phyloP scores from a whole-genome alignment of 92 coral and sea anemone species.

The Porites lobata region DNA sequence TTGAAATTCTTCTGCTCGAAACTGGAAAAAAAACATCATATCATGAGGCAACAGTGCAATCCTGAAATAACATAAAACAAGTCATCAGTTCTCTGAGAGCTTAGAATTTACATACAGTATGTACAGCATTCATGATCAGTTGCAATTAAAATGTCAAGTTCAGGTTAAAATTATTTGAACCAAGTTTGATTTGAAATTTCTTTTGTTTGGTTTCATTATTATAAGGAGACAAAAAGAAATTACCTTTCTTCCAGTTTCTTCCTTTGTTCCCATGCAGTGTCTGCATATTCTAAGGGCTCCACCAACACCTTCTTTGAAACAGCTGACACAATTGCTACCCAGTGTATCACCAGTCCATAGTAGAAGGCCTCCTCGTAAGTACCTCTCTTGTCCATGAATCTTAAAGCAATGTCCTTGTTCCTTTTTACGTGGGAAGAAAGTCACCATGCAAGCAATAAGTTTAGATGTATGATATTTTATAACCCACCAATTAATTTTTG shows the following conservation, averaged over 20 bases:
- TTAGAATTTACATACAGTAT: too few species aligned
- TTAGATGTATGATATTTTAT: too few species aligned
- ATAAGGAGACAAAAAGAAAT: too few species aligned
- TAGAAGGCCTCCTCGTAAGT: slow-evolving; percentile 33
- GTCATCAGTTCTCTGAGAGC: too few species aligned
- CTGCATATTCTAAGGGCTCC: slow-evolving; percentile 36
- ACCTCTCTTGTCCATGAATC: slow-evolving; percentile 27
- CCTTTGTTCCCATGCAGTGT: too few species aligned
- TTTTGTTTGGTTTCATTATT: neutral
- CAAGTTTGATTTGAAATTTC: neutral
- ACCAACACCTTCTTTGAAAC: slow-evolving; percentile 52
- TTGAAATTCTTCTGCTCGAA: slow-evolving; percentile 31
- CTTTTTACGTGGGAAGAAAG: neutral
- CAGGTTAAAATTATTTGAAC: too few species aligned
- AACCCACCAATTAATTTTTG: too few species aligned
- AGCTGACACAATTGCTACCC: slow-evolving; percentile 29
- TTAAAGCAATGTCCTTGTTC: slow-evolving; percentile 39
- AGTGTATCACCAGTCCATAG: slow-evolving; percentile 51
- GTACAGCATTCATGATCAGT: too few species aligned
- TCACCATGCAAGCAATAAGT: neutral
- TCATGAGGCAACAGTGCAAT: too few species aligned
- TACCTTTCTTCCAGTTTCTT: too few species aligned
- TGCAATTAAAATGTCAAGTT: too few species aligned
- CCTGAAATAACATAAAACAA: too few species aligned
- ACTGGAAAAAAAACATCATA: slow-evolving; percentile 11